Percentiles rank a stretch among this genome's conserved stretches.
Conservation (phyloP, 1,140 invertebrate species). For the Antheraea pernyi region DNA sequence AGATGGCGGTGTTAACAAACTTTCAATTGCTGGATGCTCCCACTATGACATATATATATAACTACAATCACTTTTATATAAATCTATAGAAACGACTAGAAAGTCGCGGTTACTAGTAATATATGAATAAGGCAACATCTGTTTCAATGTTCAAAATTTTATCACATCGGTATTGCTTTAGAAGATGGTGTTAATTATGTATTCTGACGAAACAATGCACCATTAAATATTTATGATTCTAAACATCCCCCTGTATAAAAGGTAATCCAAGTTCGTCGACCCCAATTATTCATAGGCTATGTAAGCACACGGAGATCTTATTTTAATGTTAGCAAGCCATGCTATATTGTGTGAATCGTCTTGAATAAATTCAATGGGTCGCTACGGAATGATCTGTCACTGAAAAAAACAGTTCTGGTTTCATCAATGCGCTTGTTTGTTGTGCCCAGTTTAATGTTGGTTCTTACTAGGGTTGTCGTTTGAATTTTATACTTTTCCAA, state of each 20-base stretch:
- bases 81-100: too few species aligned
- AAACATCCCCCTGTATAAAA: not conserved
- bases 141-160: too few species aligned
- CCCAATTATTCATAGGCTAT: not conserved
- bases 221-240: not conserved
- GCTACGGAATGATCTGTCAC: not conserved
- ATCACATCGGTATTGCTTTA: too few species aligned
- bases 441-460: not conserved
- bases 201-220: not conserved
- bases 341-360: not conserved
- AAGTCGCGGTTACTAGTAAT: too few species aligned
- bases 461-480: not conserved
- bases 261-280: not conserved
- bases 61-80: too few species aligned
- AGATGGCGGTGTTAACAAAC: too few species aligned
- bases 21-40: too few species aligned
- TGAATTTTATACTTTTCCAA: not conserved
- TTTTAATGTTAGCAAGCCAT: slow-evolving; percentile 1
- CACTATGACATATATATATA: too few species aligned
- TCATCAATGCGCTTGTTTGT: not conserved
- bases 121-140: too few species aligned
- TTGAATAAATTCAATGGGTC: not conserved
- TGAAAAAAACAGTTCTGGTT: not conserved
- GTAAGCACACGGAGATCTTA: slow-evolving; percentile 1
- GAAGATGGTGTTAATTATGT: not conserved